These are phyloP conservation scores for Urechis unicinctus DNA, from an alignment of 2,888 invertebrate genomes.

Conservation along the genomic window DNA sequence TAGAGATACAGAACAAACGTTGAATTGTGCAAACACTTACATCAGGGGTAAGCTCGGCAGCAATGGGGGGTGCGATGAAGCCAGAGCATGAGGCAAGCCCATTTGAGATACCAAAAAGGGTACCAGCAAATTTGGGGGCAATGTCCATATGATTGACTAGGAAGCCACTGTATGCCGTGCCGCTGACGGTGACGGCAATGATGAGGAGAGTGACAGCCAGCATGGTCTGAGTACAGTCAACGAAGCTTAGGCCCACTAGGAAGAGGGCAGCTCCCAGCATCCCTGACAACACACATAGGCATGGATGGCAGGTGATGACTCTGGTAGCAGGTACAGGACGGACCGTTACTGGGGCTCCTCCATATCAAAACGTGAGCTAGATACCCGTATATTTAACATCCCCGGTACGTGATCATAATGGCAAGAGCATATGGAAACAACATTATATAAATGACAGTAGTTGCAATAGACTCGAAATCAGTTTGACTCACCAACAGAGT, in stretches of 20 bases:
- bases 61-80: slow-evolving; percentile 43
- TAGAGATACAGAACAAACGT: not conserved
- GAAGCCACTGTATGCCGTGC: slow-evolving; percentile 43
- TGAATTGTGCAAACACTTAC: slow-evolving; percentile 6
- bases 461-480: not conserved
- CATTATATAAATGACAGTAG: too few species aligned
- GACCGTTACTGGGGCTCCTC: not conserved
- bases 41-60: slow-evolving; percentile 37
- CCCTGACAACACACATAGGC: slow-evolving; percentile 23
- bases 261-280: slow-evolving; percentile 37
- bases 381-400: not conserved
- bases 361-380: not conserved
- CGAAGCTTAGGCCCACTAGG: slow-evolving; percentile 39
- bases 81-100: slow-evolving; percentile 46
- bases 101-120: slow-evolving; percentile 47
- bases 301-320: not conserved
- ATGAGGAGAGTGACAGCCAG: slow-evolving; percentile 38
- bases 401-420: too few species aligned
- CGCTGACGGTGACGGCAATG: slow-evolving; percentile 37
- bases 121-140: slow-evolving; percentile 46
- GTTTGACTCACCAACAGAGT: slow-evolving; percentile 22
- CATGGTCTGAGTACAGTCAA: slow-evolving; percentile 36
- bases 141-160: slow-evolving; percentile 50
- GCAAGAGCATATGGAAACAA: too few species aligned
- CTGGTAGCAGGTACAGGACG: not conserved